phyloP scores from a whole-genome alignment of 2,113 vertebrate species.

The Capra hircus region DNA sequence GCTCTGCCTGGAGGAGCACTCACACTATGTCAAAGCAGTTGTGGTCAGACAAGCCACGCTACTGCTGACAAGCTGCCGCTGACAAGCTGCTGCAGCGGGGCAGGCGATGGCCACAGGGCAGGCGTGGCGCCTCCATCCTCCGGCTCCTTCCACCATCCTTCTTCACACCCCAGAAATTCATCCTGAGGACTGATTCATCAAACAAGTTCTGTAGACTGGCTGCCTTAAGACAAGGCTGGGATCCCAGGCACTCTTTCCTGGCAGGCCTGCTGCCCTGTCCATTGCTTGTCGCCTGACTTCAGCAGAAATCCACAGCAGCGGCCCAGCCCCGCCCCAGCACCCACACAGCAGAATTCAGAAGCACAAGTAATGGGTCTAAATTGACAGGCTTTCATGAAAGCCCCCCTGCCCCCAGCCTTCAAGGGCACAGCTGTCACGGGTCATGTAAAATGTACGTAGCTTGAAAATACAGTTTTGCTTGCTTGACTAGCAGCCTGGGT shows the following conservation, averaged over 20 bases:
- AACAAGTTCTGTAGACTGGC: neutral
- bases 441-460: neutral
- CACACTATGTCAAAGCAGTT: rapidly evolving
- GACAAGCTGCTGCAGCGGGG: neutral
- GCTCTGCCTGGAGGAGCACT: neutral
- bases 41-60: neutral
- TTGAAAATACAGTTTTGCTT: conserved; percentile 25
- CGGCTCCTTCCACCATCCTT: neutral
- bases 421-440: neutral
- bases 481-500: neutral
- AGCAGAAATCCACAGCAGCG: neutral
- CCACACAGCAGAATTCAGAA: neutral
- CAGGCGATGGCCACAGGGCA: rapidly evolving
- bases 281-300: neutral
- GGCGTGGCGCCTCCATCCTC: neutral
- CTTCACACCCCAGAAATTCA: neutral
- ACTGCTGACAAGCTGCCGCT: neutral
- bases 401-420: neutral
- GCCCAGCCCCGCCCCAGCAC: neutral
- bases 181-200: neutral
- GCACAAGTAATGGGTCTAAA: neutral
- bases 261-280: neutral
- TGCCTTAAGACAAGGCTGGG: rapidly evolving
- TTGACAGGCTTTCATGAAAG: neutral
- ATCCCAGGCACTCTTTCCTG: rapidly evolving